A percentile compares a stretch with the other conserved stretches of the same genome.
Conservation (phyloP, 2,797 vertebrate species). For the Tokudaia tokunoshimensis region DNA sequence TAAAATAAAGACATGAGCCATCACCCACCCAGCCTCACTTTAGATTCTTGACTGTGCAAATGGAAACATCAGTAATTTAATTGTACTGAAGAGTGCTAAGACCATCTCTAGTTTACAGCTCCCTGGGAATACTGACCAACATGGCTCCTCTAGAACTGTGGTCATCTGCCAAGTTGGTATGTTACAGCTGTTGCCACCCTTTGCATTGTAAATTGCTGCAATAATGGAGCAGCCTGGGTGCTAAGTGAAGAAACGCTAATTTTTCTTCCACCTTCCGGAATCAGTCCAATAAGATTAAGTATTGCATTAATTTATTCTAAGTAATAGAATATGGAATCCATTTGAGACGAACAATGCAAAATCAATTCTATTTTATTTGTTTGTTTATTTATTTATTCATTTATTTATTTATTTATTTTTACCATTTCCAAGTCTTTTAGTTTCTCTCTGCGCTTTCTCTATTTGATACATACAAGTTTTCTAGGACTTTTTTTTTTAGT, state of each 20-base stretch:
- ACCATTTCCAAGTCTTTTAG: conserved; percentile 34
- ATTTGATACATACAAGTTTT: background rate
- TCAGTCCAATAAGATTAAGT: conserved; percentile 3
- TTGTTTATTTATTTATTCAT: background rate
- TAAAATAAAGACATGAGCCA: background rate
- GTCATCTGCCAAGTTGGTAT: conserved; percentile 52
- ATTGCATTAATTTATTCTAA: conserved; percentile 1
- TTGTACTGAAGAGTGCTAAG: conserved; percentile 71
- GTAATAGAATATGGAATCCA: conserved; percentile 14
- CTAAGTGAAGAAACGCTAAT: background rate
- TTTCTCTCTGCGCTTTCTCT: conserved; percentile 8
- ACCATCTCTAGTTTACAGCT: conserved; percentile 80
- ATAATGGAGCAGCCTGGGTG: background rate
- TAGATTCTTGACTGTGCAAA: conserved; percentile 49
- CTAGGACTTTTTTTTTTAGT: conserved; percentile 5
- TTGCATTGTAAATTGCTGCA: conserved; percentile 44
- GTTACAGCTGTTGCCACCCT: conserved; percentile 53
- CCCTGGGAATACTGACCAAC: conserved; percentile 81
- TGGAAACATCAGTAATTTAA: background rate
- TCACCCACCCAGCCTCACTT: no score
- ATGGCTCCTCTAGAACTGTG: conserved; percentile 79
- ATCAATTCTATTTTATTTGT: conserved; percentile 39
- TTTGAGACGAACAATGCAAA: conserved; percentile 57
- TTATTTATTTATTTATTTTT: conserved; percentile 15
- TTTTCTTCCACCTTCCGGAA: conserved; percentile 10